phyloP scores from a whole-genome alignment of 2,797 vertebrate genomes.

The Oreochromis grahami region DNA sequence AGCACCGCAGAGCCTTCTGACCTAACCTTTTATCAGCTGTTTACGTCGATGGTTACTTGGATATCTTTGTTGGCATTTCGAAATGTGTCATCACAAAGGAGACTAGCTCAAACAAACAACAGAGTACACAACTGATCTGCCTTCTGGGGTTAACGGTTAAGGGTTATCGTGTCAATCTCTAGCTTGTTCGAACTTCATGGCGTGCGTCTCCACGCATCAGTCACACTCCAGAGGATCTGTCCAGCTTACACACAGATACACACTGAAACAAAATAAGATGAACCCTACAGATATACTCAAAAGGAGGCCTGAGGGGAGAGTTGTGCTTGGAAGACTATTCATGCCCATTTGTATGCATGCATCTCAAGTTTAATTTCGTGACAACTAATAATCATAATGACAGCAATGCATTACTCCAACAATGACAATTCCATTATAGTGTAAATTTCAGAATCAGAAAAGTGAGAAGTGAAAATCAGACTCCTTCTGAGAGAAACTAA shows the following conservation, averaged over 20 bases:
- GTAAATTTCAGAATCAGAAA: background rate
- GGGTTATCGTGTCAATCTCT: constrained; percentile 57
- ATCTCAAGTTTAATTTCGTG: background rate
- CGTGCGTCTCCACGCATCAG: constrained; percentile 37
- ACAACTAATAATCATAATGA: background rate
- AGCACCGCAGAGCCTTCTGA: constrained; percentile 1
- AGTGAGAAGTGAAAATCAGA: constrained; percentile 3
- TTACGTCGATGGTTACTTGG: background rate
- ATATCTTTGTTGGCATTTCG: constrained; percentile 10
- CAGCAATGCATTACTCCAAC: background rate
- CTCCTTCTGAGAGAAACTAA: background rate
- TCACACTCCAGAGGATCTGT: constrained; percentile 29
- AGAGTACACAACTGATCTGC: background rate
- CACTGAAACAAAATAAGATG: constrained; percentile 9
- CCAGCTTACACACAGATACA: background rate
- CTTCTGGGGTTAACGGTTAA: constrained; percentile 12
- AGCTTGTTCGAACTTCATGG: constrained; percentile 39
- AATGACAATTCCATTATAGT: background rate
- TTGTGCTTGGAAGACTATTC: background rate
- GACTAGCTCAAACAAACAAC: constrained; percentile 16
- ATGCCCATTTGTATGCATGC: background rate
- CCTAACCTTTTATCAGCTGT: constrained; percentile 30
- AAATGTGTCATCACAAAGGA: background rate
- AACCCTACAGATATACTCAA: constrained; percentile 8
- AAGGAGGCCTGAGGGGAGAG: background rate